Conservation (phyloP, 2,113 vertebrate species). For the Pachycephala philippinensis region DNA sequence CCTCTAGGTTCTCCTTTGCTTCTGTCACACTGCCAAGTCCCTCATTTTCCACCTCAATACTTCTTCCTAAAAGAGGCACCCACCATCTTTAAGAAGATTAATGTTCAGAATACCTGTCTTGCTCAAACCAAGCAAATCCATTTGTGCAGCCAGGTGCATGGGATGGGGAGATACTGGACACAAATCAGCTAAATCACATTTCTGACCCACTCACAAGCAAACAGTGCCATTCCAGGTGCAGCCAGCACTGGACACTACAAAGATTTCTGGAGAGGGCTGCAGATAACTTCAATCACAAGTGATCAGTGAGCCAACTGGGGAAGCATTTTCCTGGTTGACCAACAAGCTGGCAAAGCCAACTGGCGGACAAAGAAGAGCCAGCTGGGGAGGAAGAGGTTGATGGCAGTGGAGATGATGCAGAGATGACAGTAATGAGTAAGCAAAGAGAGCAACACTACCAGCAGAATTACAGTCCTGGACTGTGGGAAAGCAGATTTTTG, state of each 20-base stretch:
- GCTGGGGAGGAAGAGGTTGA: background rate
- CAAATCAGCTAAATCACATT: background rate
- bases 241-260: background rate
- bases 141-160: background rate
- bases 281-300: background rate
- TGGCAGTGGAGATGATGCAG: background rate
- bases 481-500: background rate
- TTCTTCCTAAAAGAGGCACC: background rate
- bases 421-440: background rate
- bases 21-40: background rate
- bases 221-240: background rate
- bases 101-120: background rate
- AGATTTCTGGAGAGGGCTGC: background rate
- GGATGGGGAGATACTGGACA: background rate
- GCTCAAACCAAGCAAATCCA: background rate
- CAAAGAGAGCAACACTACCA: background rate
- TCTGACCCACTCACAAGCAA: background rate
- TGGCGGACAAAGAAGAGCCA: background rate
- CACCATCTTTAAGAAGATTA: background rate
- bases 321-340: background rate
- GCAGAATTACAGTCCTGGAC: background rate
- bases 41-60: background rate
- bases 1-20: background rate
- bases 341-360: background rate
- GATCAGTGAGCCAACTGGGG: background rate